Conservation (phyloP, 2,113 vertebrate species). For the Pteronura brasiliensis region DNA sequence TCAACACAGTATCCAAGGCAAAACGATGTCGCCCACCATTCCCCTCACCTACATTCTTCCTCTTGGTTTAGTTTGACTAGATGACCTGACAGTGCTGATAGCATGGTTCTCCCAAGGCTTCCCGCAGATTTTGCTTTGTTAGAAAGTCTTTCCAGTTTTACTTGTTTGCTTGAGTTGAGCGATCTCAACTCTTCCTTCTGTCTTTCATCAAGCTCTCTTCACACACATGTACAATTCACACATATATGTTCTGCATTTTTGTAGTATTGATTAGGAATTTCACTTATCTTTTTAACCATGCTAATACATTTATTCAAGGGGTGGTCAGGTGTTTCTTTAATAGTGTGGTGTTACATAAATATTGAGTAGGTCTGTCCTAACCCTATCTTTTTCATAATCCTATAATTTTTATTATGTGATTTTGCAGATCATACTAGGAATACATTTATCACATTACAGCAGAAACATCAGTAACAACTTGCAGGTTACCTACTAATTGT, state of each 20-base stretch:
- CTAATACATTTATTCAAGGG: neutral
- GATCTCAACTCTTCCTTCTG: neutral
- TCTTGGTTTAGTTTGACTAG: no score
- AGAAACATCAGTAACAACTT: neutral
- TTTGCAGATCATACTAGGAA: neutral
- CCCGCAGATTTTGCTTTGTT: neutral
- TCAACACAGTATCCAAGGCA: no score
- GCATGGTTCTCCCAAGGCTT: fast-evolving
- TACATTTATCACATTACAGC: neutral
- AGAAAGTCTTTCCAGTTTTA: neutral
- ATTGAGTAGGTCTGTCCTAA: neutral
- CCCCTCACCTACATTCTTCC: no score
- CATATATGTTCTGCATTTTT: neutral
- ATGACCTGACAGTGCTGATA: fast-evolving
- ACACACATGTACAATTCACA: neutral
- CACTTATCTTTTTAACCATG: neutral
- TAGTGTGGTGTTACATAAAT: neutral
- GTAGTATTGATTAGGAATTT: neutral
- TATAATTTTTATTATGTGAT: neutral
- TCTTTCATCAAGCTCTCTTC: neutral
- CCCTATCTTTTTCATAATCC: neutral
- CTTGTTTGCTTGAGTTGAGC: neutral
- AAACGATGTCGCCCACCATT: fast-evolving
- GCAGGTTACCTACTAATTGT: neutral
- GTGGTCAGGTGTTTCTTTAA: neutral